Evolutionary conservation across 2,113 vertebrate genomes (phyloP).

Genomic region (Empidonax alnorum): DNA sequence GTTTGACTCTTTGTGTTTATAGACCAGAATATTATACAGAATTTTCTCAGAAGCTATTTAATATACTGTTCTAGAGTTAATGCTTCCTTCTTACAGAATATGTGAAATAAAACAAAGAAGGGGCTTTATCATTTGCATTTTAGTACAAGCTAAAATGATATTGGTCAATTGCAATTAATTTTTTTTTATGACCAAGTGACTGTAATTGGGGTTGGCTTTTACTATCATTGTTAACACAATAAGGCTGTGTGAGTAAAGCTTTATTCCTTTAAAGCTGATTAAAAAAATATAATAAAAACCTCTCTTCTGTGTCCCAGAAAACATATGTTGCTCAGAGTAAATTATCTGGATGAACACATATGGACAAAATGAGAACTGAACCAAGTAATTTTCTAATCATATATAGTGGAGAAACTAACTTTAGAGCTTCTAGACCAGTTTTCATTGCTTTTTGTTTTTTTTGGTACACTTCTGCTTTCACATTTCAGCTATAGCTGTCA

Average conservation of each 20-base stretch:
- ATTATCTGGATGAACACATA: background rate
- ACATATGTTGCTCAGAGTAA: background rate
- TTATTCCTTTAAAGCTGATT: background rate
- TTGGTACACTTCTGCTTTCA: background rate
- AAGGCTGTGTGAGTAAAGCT: background rate
- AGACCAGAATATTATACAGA: background rate
- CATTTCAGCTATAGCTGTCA: background rate
- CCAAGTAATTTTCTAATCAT: background rate
- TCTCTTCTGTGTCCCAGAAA: background rate
- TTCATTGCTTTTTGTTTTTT: background rate
- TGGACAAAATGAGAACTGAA: background rate
- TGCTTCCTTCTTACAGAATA: background rate
- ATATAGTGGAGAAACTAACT: background rate
- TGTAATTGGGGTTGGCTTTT: background rate
- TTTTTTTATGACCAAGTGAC: background rate
- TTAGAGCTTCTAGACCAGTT: background rate
- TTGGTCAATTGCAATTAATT: background rate
- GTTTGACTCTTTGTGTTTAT: background rate
- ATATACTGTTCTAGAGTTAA: background rate
- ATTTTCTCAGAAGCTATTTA: background rate
- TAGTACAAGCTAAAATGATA: background rate
- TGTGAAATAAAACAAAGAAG: background rate
- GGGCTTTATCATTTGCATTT: background rate
- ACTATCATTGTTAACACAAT: background rate
- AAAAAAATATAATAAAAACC: background rate